Base-by-base conservation (phyloP, 2,113 vertebrate genomes). In the Gobio gobio region DNA sequence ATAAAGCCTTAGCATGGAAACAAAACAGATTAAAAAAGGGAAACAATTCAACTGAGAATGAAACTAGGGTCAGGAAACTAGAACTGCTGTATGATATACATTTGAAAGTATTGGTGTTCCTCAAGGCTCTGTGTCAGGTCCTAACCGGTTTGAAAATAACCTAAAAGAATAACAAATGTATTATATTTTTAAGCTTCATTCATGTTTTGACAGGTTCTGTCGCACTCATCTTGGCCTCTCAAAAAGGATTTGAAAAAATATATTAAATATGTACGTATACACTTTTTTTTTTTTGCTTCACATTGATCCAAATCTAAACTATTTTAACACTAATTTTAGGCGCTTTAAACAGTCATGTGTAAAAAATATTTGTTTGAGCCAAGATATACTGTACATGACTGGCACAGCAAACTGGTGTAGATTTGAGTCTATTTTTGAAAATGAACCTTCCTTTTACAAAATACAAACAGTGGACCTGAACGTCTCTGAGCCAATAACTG, bases 101-200 rank as follows among this genome's bases (percentile, higher is more conserved):
- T 79, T 90, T 90, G 89, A 70, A 63, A 24, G 2, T 49, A 33
- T 9, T 49, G 24, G 78, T 63, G 87, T 83, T 85, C 86, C 89
- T 95, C 94, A 95, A 95, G 95, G 94, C 94, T 95, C 87, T 89
- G 92, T 91, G 87, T 88, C 93, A 92, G 90, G 86, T 92, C 86
- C 82, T 90, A 91, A 90, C 91, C 73, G 89, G 90, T 63, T 59
- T 76, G 49, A 10, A 22, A 8, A 47, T 33, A 51, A 68, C 24
- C 43, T 47, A 26, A 29, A 66, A 66, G 14, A 81, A 22, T 10
- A 80, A 13, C 9, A 54, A 40, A 4, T 66, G 9, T 10, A 40
- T 43, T 22, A 22, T n/a, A 8, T 29, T 29, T 26, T 51, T 47
- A 26, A 29, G 13, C 6, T 54, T 14, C 54, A 33, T 33, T 33